Evolutionary conservation across 2,113 vertebrate genomes (phyloP).

Genomic region (Phocoena sinus): DNA sequence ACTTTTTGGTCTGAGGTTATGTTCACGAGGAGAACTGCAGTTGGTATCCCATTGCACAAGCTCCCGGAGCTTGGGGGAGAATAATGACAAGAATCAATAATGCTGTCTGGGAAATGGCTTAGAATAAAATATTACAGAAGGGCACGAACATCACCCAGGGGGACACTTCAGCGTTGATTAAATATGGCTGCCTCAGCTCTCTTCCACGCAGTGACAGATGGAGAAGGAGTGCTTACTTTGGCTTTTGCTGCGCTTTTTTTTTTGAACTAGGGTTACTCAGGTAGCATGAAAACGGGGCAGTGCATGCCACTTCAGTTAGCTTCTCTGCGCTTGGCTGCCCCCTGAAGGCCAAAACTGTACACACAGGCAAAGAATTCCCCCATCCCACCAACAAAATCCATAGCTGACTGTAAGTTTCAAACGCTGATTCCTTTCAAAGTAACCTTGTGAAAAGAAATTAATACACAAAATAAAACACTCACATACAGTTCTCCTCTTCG

Average conservation of each 20-base stretch:
- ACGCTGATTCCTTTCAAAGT: neutral
- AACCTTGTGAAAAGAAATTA: neutral
- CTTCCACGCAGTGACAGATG: constrained; percentile 60
- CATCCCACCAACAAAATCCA: rapidly evolving
- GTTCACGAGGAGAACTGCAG: neutral
- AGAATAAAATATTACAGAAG: constrained; percentile 73
- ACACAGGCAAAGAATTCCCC: constrained; percentile 19
- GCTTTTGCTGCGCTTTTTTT: constrained; percentile 45
- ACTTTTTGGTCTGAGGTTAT: neutral
- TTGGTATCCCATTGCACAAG: constrained; percentile 51
- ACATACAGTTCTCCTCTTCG: neutral
- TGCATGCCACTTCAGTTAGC: neutral
- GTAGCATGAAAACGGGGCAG: constrained; percentile 47
- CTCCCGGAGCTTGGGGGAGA: constrained; percentile 43
- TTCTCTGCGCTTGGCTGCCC: constrained; percentile 77
- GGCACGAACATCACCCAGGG: constrained; percentile 63
- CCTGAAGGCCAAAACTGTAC: constrained; percentile 76
- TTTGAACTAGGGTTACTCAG: constrained; percentile 65
- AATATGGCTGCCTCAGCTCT: constrained; percentile 74
- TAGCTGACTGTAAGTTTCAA: rapidly evolving
- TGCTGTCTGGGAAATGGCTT: constrained; percentile 71
- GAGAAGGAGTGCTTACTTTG: constrained; percentile 53
- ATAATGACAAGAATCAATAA: constrained; percentile 71
- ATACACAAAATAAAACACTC: neutral
- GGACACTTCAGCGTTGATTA: constrained; percentile 70